Evolutionary conservation across 2,888 invertebrate genomes (phyloP).

Genomic region (Sialis lutaria): DNA sequence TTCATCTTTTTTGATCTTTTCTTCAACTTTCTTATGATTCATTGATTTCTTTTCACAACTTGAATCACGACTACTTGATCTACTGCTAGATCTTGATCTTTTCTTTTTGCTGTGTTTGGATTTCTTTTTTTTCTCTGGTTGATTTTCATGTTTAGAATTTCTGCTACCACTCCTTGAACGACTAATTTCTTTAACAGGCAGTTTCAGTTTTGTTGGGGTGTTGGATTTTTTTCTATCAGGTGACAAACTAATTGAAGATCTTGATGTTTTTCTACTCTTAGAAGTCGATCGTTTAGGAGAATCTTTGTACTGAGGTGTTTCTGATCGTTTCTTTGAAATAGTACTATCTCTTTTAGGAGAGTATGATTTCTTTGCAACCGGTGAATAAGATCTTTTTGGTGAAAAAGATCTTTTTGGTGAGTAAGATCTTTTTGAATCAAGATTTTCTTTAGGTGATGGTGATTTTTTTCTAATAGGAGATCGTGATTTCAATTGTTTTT

Average conservation of each 20-base stretch:
- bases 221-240: background rate
- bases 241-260: background rate
- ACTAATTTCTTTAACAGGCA: too few relatives aligned
- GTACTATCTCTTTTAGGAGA: background rate
- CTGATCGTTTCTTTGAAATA: background rate
- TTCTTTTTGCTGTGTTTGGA: conserved; percentile 9
- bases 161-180: background rate
- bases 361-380: conserved; percentile 1
- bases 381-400: conserved; percentile 4
- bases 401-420: conserved; percentile 4
- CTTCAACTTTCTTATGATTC: background rate
- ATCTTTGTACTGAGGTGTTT: background rate
- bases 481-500: background rate
- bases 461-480: background rate
- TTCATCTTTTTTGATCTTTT: conserved; percentile 31
- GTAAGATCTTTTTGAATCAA: background rate
- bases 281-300: background rate
- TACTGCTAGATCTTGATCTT: conserved; percentile 6
- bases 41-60: conserved; percentile 8
- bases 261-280: background rate
- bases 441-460: conserved; percentile 4
- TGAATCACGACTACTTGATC: conserved; percentile 8
- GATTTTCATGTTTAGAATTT: conserved; percentile 5
- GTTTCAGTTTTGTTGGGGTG: too few relatives aligned
- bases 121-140: conserved; percentile 9